phyloP scores from a whole-genome alignment of 2,113 vertebrate genomes.

The Chauna torquata region DNA sequence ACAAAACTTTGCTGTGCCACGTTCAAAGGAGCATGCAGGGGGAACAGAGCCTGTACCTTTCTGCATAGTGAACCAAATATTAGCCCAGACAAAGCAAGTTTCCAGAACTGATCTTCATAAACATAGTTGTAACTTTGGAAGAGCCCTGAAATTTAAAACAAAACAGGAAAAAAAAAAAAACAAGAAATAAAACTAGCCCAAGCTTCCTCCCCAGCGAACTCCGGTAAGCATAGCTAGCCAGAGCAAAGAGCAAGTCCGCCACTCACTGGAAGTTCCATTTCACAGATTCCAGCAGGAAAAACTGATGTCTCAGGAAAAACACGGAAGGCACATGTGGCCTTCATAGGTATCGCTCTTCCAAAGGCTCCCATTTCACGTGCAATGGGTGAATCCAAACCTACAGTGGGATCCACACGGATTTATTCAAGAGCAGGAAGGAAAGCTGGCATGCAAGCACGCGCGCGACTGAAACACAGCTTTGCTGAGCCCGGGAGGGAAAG shows the following conservation, averaged over 20 bases:
- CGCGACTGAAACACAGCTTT: accelerated
- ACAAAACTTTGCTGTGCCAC: too few relatives aligned
- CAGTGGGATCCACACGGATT: accelerated
- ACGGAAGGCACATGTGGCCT: neutral
- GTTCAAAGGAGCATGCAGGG: neutral
- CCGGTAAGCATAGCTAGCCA: neutral
- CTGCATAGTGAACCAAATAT: neutral
- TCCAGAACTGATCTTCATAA: neutral
- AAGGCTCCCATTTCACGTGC: accelerated
- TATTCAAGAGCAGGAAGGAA: neutral
- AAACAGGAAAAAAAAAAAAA: neutral
- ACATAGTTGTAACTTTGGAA: neutral
- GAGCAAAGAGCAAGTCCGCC: neutral
- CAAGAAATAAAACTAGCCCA: neutral
- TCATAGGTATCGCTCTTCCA: neutral
- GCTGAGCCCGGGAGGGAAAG: neutral
- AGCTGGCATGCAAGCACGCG: accelerated
- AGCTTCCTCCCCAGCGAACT: neutral
- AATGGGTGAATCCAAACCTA: neutral
- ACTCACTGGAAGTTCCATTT: neutral
- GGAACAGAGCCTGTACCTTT: neutral
- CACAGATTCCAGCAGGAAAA: neutral
- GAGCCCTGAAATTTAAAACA: neutral
- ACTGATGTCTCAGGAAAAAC: neutral
- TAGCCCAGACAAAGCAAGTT: neutral